A percentile compares a stretch with the other conserved stretches of the same genome.
Evolutionary conservation across 1,140 invertebrate species (phyloP).

Genomic region (Drepana arcuata): DNA sequence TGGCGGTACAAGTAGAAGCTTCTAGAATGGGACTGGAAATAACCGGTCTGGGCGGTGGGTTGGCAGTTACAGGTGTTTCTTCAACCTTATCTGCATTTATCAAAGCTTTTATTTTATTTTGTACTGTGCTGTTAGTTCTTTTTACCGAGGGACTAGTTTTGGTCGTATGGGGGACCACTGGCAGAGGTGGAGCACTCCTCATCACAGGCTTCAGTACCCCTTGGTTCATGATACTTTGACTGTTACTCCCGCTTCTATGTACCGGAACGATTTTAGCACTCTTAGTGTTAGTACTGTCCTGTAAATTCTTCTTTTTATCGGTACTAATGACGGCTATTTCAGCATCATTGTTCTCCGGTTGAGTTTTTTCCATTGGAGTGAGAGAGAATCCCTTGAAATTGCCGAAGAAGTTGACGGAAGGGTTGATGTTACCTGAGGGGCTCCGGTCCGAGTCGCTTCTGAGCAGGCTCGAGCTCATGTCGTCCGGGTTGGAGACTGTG

Average conservation of each 20-base stretch:
- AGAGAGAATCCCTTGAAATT: slow-evolving; percentile 89
- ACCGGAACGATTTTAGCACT: slow-evolving; percentile 61
- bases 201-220: slow-evolving; percentile 47
- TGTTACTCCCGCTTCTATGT: slow-evolving; percentile 52
- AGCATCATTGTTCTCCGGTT: slow-evolving; percentile 18
- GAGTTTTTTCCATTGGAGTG: slow-evolving; percentile 75
- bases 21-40: slow-evolving; percentile 87
- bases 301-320: slow-evolving; percentile 2
- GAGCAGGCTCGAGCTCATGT: slow-evolving; percentile 75
- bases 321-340: slow-evolving; percentile 5
- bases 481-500: slow-evolving; percentile 73
- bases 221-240: slow-evolving; percentile 38
- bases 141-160: slow-evolving; percentile 47
- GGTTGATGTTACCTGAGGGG: slow-evolving; percentile 67
- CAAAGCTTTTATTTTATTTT: slow-evolving; percentile 57
- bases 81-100: slow-evolving; percentile 69
- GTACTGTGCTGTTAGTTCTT: slow-evolving; percentile 54
- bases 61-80: slow-evolving; percentile 12
- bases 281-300: too few relatives aligned
- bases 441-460: slow-evolving; percentile 67
- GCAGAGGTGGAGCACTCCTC: slow-evolving; percentile 65
- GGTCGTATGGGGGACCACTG: slow-evolving; percentile 41
- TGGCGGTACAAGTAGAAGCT: slow-evolving; percentile 83
- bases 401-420: slow-evolving; percentile 79
- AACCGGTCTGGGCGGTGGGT: slow-evolving; percentile 76